Percentiles rank a stretch among this genome's conserved stretches.
Evolutionary conservation across 2,113 vertebrate species (phyloP).

Genomic region (Amphilophus citrinellus): DNA sequence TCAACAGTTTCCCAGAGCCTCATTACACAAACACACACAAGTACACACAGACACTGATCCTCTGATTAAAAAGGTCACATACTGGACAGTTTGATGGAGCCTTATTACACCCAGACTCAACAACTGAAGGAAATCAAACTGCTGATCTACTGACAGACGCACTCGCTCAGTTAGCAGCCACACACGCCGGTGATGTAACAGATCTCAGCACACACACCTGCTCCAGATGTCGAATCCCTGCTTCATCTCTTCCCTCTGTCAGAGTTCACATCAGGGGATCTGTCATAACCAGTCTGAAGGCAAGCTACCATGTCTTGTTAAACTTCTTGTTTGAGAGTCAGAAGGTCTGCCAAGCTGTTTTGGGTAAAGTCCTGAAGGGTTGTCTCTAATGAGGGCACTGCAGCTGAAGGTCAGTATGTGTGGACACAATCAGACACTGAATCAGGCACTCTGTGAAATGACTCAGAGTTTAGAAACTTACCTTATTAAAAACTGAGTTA

Average conservation of each 20-base stretch:
- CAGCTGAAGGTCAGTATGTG: slow-evolving; percentile 7
- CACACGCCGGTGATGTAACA: background rate
- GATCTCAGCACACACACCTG: slow-evolving; percentile 5
- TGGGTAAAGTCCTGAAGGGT: background rate
- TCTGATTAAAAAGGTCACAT: slow-evolving; percentile 53
- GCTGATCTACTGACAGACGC: background rate
- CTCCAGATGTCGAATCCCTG: slow-evolving; percentile 2
- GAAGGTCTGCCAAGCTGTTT: slow-evolving; percentile 1
- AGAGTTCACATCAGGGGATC: background rate
- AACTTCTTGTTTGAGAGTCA: slow-evolving; percentile 12
- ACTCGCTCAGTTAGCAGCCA: background rate
- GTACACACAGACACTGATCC: slow-evolving; percentile 12
- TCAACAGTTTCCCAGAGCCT: slow-evolving; percentile 36
- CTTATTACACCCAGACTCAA: slow-evolving; percentile 44
- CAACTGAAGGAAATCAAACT: slow-evolving; percentile 11
- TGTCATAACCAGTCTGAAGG: slow-evolving; percentile 1
- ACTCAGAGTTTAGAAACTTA: background rate
- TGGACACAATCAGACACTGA: background rate
- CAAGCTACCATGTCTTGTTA: slow-evolving; percentile 8
- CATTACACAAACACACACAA: slow-evolving; percentile 35
- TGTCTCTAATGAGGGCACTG: background rate
- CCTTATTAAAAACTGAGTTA: background rate
- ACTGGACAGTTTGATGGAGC: slow-evolving; percentile 37
- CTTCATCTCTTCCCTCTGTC: slow-evolving; percentile 6
- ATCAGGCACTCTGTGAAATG: background rate